A percentile compares a stretch with the other conserved stretches of the same genome.
Evolutionary conservation across 2,797 vertebrate species (phyloP).

Genomic region (Potorous gilbertii): DNA sequence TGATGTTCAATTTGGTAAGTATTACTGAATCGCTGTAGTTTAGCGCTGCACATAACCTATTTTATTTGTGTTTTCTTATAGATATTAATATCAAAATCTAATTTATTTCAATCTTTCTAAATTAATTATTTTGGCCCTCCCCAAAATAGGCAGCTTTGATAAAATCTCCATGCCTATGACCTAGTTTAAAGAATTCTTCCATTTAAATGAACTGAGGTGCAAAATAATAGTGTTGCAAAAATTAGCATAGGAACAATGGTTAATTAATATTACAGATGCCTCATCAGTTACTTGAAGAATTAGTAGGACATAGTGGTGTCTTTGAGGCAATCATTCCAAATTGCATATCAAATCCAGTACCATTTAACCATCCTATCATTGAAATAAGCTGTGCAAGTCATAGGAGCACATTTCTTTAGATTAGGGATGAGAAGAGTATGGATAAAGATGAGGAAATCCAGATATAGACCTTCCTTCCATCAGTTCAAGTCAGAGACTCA

Average conservation of each 20-base stretch:
- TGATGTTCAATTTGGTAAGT: constrained; percentile 20
- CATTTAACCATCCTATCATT: neutral
- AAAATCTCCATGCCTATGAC: constrained; percentile 28
- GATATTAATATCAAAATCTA: constrained; percentile 14
- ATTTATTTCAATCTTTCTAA: constrained; percentile 44
- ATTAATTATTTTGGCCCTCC: constrained; percentile 34
- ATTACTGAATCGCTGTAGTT: neutral
- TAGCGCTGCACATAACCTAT: neutral
- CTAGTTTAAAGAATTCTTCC: neutral
- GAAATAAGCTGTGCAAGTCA: neutral
- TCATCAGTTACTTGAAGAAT: constrained; percentile 9
- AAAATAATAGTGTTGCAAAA: constrained; percentile 37
- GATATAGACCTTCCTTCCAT: neutral
- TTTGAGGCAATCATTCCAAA: neutral
- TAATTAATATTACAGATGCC: neutral
- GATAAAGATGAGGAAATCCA: neutral
- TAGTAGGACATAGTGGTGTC: neutral
- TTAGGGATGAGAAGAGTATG: neutral
- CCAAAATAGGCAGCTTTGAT: neutral
- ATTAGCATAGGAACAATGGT: neutral
- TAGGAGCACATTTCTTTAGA: neutral
- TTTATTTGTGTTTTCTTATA: neutral
- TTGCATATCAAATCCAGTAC: neutral
- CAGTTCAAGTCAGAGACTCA: neutral
- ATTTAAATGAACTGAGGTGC: neutral